These are phyloP conservation scores for Amaurobius ferox DNA, from an alignment of 2,888 invertebrate species.

Conservation along the genomic window DNA sequence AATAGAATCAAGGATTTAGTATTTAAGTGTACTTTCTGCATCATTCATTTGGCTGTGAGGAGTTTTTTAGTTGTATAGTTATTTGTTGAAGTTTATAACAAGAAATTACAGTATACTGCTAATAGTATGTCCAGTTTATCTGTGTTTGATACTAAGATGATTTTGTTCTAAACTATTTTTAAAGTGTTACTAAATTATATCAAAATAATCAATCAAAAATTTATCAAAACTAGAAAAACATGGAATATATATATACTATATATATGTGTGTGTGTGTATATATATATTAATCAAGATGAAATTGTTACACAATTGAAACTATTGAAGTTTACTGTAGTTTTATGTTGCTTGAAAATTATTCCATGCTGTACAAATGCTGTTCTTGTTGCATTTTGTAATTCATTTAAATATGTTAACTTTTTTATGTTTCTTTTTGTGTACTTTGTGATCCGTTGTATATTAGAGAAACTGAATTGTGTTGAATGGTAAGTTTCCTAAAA, in stretches of 20 bases:
- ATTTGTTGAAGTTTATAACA: too few species aligned
- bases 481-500: conserved; percentile 7
- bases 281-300: neutral
- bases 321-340: neutral
- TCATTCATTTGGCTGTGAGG: too few species aligned
- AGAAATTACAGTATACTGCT: too few species aligned
- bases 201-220: neutral
- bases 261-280: too few species aligned
- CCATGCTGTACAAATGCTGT: conserved; percentile 1
- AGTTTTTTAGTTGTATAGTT: too few species aligned
- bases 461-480: neutral
- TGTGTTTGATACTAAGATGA: neutral
- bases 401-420: neutral
- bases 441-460: neutral
- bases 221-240: neutral
- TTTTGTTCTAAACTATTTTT: neutral
- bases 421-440: neutral
- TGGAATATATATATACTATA: too few species aligned
- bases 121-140: too few species aligned
- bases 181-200: neutral
- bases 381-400: neutral
- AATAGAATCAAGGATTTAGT: too few species aligned
- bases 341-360: neutral
- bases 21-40: too few species aligned
- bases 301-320: neutral